A percentile compares a stretch with the other conserved stretches of the same genome.
Conservation (phyloP, 1,140 invertebrate genomes). For the Laodelphax striatellus region DNA sequence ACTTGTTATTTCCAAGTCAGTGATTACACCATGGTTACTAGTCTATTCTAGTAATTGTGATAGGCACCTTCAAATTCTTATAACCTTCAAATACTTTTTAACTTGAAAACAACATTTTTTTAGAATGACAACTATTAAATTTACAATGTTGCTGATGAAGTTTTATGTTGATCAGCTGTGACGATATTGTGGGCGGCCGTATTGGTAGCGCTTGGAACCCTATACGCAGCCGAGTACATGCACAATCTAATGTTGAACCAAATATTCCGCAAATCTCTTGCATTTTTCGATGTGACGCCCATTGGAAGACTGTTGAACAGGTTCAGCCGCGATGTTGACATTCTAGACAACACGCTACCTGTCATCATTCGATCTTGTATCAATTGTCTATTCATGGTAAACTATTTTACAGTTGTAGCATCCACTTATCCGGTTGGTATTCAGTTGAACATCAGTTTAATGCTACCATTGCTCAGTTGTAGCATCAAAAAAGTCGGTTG, state of each 20-base stretch:
- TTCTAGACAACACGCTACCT: conserved; percentile 40
- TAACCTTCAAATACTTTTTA: too few species aligned
- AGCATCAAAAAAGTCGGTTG: too few species aligned
- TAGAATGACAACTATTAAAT: too few species aligned
- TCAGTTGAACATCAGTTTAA: too few species aligned
- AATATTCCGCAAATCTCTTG: conserved; percentile 50
- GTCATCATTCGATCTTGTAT: conserved; percentile 30
- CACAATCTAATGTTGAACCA: conserved; percentile 46
- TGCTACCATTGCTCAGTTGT: too few species aligned
- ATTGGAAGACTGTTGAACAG: conserved; percentile 59
- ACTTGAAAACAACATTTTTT: too few species aligned
- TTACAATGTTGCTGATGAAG: too few species aligned
- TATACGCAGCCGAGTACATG: conserved; percentile 45
- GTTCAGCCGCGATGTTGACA: conserved; percentile 59
- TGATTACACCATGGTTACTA: too few species aligned
- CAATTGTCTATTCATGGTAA: conserved; percentile 38
- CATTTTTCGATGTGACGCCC: conserved; percentile 66
- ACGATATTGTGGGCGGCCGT: conserved; percentile 39
- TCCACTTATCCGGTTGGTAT: too few species aligned
- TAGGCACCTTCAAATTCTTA: too few species aligned
- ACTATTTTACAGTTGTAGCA: background rate
- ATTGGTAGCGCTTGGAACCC: conserved; percentile 40
- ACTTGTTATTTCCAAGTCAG: too few species aligned
- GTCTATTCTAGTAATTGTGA: too few species aligned
- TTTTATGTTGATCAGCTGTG: conserved; percentile 31